These are phyloP conservation scores for Hydropotes inermis DNA, from an alignment of 2,113 vertebrate species.

Conservation along the genomic window DNA sequence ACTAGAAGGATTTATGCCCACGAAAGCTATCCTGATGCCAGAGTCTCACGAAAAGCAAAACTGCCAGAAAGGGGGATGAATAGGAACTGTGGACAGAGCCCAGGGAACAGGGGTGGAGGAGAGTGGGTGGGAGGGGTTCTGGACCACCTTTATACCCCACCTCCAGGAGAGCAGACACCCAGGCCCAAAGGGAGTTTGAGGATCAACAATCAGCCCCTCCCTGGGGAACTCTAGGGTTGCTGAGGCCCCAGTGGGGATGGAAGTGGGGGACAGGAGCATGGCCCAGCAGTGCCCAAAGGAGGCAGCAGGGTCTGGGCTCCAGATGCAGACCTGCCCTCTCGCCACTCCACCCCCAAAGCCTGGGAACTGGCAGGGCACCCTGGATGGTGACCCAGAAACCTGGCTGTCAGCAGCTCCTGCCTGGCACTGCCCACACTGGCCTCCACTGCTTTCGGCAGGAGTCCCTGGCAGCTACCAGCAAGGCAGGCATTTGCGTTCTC, in stretches of 20 bases:
- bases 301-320: background rate
- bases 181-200: background rate
- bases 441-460: background rate
- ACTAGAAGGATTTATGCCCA: background rate
- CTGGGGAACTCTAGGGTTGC: background rate
- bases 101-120: background rate
- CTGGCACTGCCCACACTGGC: background rate
- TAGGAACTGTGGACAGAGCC: background rate
- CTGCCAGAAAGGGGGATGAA: background rate
- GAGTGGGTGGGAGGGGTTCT: background rate
- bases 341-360: background rate
- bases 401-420: conserved; percentile 30
- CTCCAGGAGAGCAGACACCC: background rate
- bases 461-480: background rate
- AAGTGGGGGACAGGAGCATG: background rate
- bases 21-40: background rate
- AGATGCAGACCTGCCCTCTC: background rate
- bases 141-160: background rate
- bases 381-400: conserved; percentile 62
- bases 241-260: background rate
- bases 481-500: background rate
- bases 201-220: background rate
- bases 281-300: background rate
- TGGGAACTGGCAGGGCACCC: conserved; percentile 39
- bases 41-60: background rate